Percentiles rank a stretch among this genome's conserved stretches.
phyloP scores from a whole-genome alignment of 2,113 vertebrate species.

The Calonectris borealis region DNA sequence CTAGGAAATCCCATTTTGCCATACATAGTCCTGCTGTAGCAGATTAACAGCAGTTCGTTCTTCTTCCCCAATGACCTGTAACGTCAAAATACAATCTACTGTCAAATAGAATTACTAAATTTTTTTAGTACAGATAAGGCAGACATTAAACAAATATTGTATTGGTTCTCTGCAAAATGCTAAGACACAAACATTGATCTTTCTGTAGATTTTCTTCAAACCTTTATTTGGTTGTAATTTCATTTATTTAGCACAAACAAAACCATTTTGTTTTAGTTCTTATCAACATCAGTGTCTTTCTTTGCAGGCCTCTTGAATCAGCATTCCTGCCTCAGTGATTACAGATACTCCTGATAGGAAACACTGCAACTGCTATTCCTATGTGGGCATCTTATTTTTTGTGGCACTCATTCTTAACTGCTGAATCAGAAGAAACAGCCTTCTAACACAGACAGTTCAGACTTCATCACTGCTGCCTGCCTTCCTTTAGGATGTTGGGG shows the following conservation, averaged over 20 bases:
- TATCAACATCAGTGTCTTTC: constrained; percentile 13
- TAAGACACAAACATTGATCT: constrained; percentile 18
- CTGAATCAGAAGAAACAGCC: constrained; percentile 31
- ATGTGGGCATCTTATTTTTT: constrained; percentile 12
- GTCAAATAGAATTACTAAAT: neutral
- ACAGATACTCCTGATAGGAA: constrained; percentile 30
- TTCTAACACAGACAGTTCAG: neutral
- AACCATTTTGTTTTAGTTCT: constrained; percentile 35
- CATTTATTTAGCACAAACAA: constrained; percentile 49
- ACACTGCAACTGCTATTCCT: neutral
- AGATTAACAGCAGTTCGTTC: neutral
- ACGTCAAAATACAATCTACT: constrained; percentile 28
- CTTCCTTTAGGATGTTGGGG: neutral
- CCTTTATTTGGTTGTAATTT: constrained; percentile 44
- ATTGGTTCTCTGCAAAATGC: constrained; percentile 3
- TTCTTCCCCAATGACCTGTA: neutral
- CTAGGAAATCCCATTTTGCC: neutral
- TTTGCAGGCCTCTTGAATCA: constrained; percentile 51
- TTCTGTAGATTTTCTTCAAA: constrained; percentile 22
- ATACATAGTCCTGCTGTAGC: neutral
- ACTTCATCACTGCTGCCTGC: neutral
- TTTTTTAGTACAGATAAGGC: constrained; percentile 17
- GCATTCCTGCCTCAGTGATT: constrained; percentile 22
- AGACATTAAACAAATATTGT: constrained; percentile 30
- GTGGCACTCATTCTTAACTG: neutral